These are phyloP conservation scores for Cyrtonyx montezumae DNA, from an alignment of 2,113 vertebrate genomes.

Conservation along the genomic window DNA sequence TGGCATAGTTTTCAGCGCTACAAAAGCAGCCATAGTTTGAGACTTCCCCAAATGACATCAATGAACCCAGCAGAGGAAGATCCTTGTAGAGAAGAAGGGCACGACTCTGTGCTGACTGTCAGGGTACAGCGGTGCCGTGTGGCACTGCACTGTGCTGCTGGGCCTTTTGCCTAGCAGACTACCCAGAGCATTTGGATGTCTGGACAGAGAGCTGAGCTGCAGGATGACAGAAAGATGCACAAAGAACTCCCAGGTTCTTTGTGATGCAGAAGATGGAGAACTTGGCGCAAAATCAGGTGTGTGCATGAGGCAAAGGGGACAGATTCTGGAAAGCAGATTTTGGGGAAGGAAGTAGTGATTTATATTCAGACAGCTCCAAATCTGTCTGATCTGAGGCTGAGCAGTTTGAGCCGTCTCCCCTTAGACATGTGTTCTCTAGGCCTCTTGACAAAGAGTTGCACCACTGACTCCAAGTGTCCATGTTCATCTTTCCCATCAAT, in stretches of 20 bases:
- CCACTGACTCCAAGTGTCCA: constrained; percentile 27
- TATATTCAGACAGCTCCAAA: not conserved
- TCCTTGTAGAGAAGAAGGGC: not conserved
- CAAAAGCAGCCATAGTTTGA: not conserved
- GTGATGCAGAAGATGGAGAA: not conserved
- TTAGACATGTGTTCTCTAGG: not conserved
- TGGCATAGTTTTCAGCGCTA: not conserved
- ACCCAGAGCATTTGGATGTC: not conserved
- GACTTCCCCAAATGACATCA: fast-evolving
- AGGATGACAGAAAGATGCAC: too few relatives aligned
- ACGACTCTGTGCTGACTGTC: not conserved
- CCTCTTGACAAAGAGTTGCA: not conserved
- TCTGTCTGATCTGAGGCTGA: constrained; percentile 8
- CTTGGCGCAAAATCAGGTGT: constrained; percentile 13
- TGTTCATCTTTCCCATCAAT: constrained; percentile 75
- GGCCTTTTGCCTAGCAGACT: not conserved
- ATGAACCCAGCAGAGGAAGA: not conserved
- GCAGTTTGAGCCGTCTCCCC: constrained; percentile 34
- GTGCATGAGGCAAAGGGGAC: not conserved
- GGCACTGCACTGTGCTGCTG: not conserved
- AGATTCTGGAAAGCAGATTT: not conserved
- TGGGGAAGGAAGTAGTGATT: constrained; percentile 16
- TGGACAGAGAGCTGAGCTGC: not conserved
- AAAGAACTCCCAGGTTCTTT: not conserved
- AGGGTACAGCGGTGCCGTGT: not conserved